Conservation (phyloP, 2,797 vertebrate genomes). For the Microcaecilia unicolor region DNA sequence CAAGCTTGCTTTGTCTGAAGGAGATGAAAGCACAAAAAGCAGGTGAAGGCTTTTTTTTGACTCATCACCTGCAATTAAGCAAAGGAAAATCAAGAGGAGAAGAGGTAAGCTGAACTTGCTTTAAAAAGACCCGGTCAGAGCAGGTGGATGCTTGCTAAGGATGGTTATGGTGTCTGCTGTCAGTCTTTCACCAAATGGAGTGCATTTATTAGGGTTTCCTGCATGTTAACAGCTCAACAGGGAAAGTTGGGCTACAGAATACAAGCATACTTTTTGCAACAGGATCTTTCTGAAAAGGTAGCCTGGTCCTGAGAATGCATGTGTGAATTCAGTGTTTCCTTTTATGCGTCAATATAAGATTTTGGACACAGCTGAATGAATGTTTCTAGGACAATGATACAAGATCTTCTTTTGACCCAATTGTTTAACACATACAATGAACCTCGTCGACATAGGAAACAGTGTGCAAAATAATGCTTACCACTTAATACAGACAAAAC, state of each 20-base stretch:
- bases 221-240: conserved; percentile 20
- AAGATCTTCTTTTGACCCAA: too few species aligned
- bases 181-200: conserved; percentile 32
- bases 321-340: too few species aligned
- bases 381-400: too few species aligned
- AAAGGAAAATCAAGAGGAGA: conserved; percentile 49
- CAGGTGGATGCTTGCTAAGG: conserved; percentile 49
- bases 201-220: conserved; percentile 26
- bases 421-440: too few species aligned
- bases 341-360: too few species aligned
- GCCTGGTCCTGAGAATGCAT: too few species aligned
- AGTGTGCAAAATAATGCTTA: too few species aligned
- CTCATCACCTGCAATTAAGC: conserved; percentile 65
- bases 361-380: too few species aligned
- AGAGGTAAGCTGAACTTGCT: conserved; percentile 45
- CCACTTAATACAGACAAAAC: too few species aligned
- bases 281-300: too few species aligned
- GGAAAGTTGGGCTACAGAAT: conserved; percentile 13
- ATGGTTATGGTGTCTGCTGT: conserved; percentile 27
- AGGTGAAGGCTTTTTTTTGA: conserved; percentile 58
- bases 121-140: conserved; percentile 37
- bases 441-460: too few species aligned
- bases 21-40: conserved; percentile 57
- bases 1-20: conserved; percentile 54
- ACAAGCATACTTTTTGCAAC: too few species aligned